phyloP scores from a whole-genome alignment of 2,113 vertebrate species.

The Pandion haliaetus region DNA sequence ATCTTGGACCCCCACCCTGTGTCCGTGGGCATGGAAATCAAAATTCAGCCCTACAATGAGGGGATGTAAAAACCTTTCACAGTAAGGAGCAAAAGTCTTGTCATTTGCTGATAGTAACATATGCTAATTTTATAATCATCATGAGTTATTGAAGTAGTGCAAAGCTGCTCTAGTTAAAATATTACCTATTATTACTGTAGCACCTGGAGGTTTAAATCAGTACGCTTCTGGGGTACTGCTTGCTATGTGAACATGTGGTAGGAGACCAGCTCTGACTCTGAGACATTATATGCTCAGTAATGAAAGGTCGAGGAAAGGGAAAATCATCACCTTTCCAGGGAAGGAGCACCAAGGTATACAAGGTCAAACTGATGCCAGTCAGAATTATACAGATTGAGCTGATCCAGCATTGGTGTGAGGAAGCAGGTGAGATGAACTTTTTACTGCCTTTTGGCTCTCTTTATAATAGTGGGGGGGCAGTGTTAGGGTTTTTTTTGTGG shows the following conservation, averaged over 20 bases:
- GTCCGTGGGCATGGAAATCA: neutral
- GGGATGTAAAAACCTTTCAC: neutral
- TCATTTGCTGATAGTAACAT: neutral
- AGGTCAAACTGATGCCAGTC: neutral
- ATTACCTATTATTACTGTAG: neutral
- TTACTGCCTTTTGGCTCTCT: neutral
- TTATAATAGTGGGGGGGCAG: neutral
- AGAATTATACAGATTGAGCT: neutral
- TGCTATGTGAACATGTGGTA: accelerated
- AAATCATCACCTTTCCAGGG: neutral
- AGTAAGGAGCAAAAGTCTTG: neutral
- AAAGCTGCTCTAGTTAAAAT: neutral
- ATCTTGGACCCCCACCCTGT: accelerated
- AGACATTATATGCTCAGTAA: neutral
- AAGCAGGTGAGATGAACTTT: neutral
- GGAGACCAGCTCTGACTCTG: neutral
- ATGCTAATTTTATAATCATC: neutral
- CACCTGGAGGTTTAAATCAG: neutral
- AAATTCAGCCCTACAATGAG: neutral
- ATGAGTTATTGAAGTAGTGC: neutral
- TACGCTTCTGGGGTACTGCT: neutral
- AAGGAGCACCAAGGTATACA: neutral
- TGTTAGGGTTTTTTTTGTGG: neutral
- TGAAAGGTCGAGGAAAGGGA: neutral
- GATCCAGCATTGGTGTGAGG: neutral